Evolutionary conservation across 2,888 invertebrate genomes (phyloP), one percentile per base, ranked within the genome.

Genomic region (Automeris io): DNA sequence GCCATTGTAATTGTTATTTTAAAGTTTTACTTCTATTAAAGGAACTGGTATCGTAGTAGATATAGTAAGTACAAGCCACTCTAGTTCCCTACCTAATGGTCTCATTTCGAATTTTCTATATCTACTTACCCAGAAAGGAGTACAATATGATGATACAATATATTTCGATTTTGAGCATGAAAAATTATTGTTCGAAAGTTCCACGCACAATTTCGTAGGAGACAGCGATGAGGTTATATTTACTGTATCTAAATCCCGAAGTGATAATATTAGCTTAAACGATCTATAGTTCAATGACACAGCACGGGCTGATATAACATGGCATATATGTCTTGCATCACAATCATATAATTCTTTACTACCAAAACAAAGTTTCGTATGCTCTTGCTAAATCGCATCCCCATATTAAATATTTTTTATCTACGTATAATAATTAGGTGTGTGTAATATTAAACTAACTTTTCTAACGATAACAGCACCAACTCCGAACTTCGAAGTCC

Each of bases 401-500:
- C n/a, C 23, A 12, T 13, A 22, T 22, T 11, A 34, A 22, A 22
- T 23, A 12, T 2, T 23, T n/a, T 13, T 4, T 21, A 12, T 12
- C 23, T n/a, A n/a, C n/a, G n/a, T n/a, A n/a, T n/a, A n/a, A 7
- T 12, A 22, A 7, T n/a, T n/a, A 13, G 13, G 13, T 24, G 7
- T 16, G 19, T 29, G 16, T 16, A 16, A 16, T 8, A 16, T 29
- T 29, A 8, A 7, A 29, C 7, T 29, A 29, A 16, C 8, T 16
- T 29, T 29, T 29, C 8, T 29, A 16, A 37, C 46, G 62, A 65
- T 63, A 64, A 54, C 46, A 42, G 36, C 41, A 42, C 39, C 26
- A 46, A 56, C 55, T 51, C 49, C 42, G 51, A 52, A 61, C 55
- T 52, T 50, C 43, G 50, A 53, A 61, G 61, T 59, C 55, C 55